phyloP scores from a whole-genome alignment of 2,888 invertebrate species.

The Glaucopsyche alexis region DNA sequence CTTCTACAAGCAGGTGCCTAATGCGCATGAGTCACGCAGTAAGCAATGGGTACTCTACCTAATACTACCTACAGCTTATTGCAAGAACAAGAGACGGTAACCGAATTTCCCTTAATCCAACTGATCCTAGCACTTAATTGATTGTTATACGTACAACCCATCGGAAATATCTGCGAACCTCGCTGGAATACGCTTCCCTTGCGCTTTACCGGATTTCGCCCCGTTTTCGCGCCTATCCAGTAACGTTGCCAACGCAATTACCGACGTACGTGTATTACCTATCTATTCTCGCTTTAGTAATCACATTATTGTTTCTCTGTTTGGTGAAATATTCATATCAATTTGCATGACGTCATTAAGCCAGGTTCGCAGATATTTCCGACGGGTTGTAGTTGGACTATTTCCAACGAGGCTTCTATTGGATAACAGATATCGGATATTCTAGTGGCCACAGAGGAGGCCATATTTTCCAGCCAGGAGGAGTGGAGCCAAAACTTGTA shows the following conservation, averaged over 20 bases:
- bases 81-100: background rate
- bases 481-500: slow-evolving; percentile 5
- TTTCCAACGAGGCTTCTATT: slow-evolving; percentile 11
- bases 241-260: too few species aligned
- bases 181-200: too few species aligned
- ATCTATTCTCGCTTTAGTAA: too few species aligned
- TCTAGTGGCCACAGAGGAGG: slow-evolving; percentile 4
- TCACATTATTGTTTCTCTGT: too few species aligned
- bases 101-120: slow-evolving; percentile 3
- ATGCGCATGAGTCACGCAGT: background rate
- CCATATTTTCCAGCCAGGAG: slow-evolving; percentile 1
- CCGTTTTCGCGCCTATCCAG: too few species aligned
- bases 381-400: slow-evolving; percentile 16
- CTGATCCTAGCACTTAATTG: slow-evolving; percentile 5
- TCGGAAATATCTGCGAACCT: too few species aligned
- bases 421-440: slow-evolving; percentile 15
- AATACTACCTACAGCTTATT: background rate
- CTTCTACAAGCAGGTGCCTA: background rate
- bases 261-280: too few species aligned
- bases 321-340: too few species aligned
- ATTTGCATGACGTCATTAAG: too few species aligned
- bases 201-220: too few species aligned
- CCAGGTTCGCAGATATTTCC: too few species aligned
- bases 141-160: background rate
- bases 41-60: background rate